Percentiles rank a stretch among this genome's conserved stretches.
Conservation (phyloP, 2,797 vertebrate species). For the Malurus leucopterus region DNA sequence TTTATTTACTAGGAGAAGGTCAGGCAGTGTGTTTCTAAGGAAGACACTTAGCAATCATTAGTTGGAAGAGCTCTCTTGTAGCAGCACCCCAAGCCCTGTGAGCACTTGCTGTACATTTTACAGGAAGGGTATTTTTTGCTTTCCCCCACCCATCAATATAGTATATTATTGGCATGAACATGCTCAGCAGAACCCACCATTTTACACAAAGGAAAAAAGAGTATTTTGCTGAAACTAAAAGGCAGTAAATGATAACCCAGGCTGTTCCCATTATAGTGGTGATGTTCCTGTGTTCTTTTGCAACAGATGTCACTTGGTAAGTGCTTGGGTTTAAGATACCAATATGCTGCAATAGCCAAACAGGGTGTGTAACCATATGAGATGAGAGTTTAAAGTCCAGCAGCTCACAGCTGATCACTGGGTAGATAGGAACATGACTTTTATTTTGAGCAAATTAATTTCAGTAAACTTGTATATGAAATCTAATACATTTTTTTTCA, state of each 20-base stretch:
- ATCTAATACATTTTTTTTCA: not conserved
- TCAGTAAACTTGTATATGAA: not conserved
- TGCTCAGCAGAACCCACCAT: not conserved
- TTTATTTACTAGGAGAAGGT: not conserved
- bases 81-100: not conserved
- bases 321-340: not conserved
- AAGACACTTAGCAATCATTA: not conserved
- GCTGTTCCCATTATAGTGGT: not conserved
- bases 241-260: not conserved
- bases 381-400: not conserved
- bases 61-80: not conserved
- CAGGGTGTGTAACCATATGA: not conserved
- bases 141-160: not conserved
- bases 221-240: not conserved
- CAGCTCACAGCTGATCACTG: not conserved
- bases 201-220: not conserved
- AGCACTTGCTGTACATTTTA: not conserved
- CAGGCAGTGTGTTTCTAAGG: not conserved
- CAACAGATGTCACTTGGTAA: not conserved
- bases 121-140: not conserved
- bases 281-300: not conserved
- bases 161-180: not conserved
- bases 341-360: not conserved
- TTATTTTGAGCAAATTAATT: not conserved
- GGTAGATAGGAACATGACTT: not conserved